These are phyloP conservation scores for Oreonectes daqikongensis DNA, from an alignment of 2,797 vertebrate genomes.

Conservation along the genomic window DNA sequence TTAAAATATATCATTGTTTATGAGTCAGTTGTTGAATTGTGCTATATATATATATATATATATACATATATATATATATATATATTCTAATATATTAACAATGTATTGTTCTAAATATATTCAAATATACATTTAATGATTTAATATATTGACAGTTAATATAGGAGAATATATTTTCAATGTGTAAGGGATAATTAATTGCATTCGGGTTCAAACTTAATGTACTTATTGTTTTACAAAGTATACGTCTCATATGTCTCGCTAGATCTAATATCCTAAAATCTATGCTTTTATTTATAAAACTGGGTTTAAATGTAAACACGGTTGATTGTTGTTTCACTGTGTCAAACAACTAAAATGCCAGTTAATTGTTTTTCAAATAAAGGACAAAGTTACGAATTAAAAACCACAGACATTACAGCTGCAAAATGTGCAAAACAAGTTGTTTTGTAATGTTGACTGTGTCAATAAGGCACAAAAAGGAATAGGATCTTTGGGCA, in stretches of 20 bases:
- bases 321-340: background rate
- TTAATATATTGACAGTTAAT: too few species aligned
- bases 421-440: background rate
- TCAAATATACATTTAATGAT: too few species aligned
- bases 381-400: background rate
- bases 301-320: too few species aligned
- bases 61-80: too few species aligned
- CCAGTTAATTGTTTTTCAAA: constrained; percentile 15
- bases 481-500: background rate
- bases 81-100: too few species aligned
- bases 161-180: too few species aligned
- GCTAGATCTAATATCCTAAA: background rate
- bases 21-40: constrained; percentile 33
- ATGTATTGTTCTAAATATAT: too few species aligned
- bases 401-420: constrained; percentile 16
- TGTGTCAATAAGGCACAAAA: background rate
- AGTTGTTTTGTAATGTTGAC: background rate
- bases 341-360: background rate
- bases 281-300: background rate
- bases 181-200: too few species aligned
- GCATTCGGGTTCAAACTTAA: too few species aligned
- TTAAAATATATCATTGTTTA: constrained; percentile 31
- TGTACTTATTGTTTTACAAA: too few species aligned
- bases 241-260: background rate
- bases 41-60: background rate